Conservation (phyloP, 2,888 invertebrate species). For the Harpalus rufipes region DNA sequence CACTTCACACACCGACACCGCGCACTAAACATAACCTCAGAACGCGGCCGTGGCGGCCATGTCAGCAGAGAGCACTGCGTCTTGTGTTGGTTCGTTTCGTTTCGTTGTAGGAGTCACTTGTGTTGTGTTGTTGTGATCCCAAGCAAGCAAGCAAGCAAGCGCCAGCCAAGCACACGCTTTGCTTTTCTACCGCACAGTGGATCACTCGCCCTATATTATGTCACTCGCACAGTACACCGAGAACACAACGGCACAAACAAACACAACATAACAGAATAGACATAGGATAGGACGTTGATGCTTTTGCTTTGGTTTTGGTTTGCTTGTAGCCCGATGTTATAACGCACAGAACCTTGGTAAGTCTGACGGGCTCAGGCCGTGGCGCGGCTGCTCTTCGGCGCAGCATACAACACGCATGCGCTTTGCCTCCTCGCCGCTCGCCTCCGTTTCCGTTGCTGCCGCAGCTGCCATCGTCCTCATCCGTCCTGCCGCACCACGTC, state of each 20-base stretch:
- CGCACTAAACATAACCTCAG: conserved; percentile 60
- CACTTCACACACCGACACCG: conserved; percentile 43
- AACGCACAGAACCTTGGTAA: conserved; percentile 82
- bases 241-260: too few relatives aligned
- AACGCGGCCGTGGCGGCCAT: conserved; percentile 60
- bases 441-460: conserved; percentile 33
- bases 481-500: neutral
- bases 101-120: conserved; percentile 58
- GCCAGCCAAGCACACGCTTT: too few relatives aligned
- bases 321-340: conserved; percentile 77
- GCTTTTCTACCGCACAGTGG: conserved; percentile 13
- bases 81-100: too few relatives aligned
- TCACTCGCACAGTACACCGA: too few relatives aligned
- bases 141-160: too few relatives aligned
- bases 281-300: conserved; percentile 73
- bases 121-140: conserved; percentile 26
- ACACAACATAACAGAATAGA: conserved; percentile 75
- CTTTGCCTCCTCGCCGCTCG: conserved; percentile 71
- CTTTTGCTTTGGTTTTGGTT: too few relatives aligned
- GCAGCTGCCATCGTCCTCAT: conserved; percentile 15
- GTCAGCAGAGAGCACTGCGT: conserved; percentile 48
- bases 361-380: conserved; percentile 80
- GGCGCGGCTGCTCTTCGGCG: conserved; percentile 74
- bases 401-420: conserved; percentile 69
- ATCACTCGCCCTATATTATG: neutral